Conservation (phyloP, 2,888 invertebrate species). For the Acronicta aceris region DNA sequence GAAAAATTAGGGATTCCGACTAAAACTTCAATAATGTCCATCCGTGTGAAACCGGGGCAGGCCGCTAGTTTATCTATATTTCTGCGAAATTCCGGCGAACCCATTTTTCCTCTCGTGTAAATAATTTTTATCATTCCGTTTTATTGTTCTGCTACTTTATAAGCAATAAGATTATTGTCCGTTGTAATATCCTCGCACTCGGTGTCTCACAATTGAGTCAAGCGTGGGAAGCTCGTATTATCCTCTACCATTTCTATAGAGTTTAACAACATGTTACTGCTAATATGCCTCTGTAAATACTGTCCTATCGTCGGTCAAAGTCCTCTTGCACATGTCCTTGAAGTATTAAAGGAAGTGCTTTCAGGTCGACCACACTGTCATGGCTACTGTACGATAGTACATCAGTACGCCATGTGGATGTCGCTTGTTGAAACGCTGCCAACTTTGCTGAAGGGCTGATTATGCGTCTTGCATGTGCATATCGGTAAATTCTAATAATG, state of each 20-base stretch:
- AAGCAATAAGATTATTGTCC: conserved; percentile 41
- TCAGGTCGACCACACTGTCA: conserved; percentile 49
- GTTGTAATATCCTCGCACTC: conserved; percentile 36
- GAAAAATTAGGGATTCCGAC: too few species aligned
- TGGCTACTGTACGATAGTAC: conserved; percentile 45
- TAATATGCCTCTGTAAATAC: conserved; percentile 55
- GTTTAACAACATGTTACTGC: conserved; percentile 60
- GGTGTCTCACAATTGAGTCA: conserved; percentile 63
- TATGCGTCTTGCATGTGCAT: conserved; percentile 36
- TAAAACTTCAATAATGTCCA: too few species aligned
- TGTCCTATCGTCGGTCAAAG: conserved; percentile 54
- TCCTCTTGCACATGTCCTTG: conserved; percentile 51
- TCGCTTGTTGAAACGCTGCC: conserved; percentile 53
- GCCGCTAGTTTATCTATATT: too few species aligned
- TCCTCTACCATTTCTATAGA: conserved; percentile 58
- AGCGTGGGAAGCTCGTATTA: conserved; percentile 74
- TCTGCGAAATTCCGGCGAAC: neutral
- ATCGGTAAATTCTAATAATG: conserved; percentile 38
- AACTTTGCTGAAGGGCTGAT: conserved; percentile 49
- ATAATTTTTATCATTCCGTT: conserved; percentile 18
- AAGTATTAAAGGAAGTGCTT: conserved; percentile 45
- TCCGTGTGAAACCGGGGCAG: too few species aligned
- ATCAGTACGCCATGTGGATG: conserved; percentile 42
- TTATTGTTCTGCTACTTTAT: conserved; percentile 24
- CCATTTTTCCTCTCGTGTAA: conserved; percentile 14